Evolutionary conservation across 92 coral and sea anemone species (phyloP), one percentile per base, ranked within the genome.

Genomic region (Zoanthus sociatus): DNA sequence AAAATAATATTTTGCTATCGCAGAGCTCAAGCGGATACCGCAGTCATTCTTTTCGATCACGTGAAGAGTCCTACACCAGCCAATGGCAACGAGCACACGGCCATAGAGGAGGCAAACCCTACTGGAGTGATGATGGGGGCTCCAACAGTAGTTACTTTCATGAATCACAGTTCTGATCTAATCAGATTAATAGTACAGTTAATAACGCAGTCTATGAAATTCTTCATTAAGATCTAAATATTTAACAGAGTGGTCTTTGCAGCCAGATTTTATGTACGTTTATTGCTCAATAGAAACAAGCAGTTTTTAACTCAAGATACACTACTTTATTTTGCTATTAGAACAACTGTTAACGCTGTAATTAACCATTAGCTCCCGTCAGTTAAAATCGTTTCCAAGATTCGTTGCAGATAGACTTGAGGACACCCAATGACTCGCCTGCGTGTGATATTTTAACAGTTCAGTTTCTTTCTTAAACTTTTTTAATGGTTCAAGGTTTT

Each of bases 11-110:
- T 74, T 46, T 68, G 88, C 66, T 78, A 71, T 84, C 76, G 15
- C 87, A 95, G 98, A 91, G 94, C 87, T 90, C 96, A 76, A 93
- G 96, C 88, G 98, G 98, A 42, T 95, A 95, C 89, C 94, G 98
- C 31, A 93, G 93, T 63, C 87, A 89, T 82, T 83, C 96, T 42
- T 92, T 93, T 76, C 98, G 93, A 66, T 84, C 89, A 44, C 92
- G 94, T 26, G 94, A 91, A 4, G 94, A 91, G 90, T 54, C 87
- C 26, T 66, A 76, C 71, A 71, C 89, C 70, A 82, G 76, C n/a
- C 87, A 71, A 7, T 84, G 87, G 87, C 87, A 83, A 73, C 89
- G 94, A 11, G 31, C 87, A 5, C 78, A 71, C 69, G 79, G 71
- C 10, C 87, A 73, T 12, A 68, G 87, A 53, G 89, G 89, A 48